phyloP scores from a whole-genome alignment of 1,140 invertebrate species.

The Homalodisca vitripennis region DNA sequence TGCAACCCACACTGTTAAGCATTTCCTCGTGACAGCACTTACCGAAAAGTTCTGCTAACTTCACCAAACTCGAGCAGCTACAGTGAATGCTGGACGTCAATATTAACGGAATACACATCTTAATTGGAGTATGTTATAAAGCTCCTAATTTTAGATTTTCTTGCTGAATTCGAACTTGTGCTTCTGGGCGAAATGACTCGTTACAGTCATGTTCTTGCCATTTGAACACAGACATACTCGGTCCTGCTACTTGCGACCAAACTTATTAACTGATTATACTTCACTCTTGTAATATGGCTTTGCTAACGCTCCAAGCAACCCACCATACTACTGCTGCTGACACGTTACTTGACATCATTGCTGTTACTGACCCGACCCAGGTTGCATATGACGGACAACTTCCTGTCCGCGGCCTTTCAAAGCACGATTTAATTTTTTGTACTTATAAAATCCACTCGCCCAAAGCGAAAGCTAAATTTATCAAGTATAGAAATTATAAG shows the following conservation, averaged over 20 bases:
- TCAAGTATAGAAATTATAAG: slow-evolving; percentile 3
- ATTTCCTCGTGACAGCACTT: too few species aligned
- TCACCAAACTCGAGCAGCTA: too few species aligned
- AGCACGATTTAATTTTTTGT: slow-evolving; percentile 25
- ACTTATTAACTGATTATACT: background rate
- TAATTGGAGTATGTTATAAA: background rate
- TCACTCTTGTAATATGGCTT: background rate
- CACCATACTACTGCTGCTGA: slow-evolving; percentile 22
- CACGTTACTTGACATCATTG: slow-evolving; percentile 14
- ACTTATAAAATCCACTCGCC: background rate
- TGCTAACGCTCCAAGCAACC: slow-evolving; percentile 4
- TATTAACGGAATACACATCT: background rate
- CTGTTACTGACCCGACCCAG: background rate
- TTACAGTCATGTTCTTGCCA: background rate
- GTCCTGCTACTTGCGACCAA: background rate
- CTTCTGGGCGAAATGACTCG: background rate
- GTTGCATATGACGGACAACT: background rate
- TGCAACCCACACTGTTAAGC: too few species aligned
- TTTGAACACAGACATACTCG: background rate
- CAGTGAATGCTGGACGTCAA: too few species aligned
- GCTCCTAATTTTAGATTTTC: background rate
- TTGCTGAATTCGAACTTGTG: background rate
- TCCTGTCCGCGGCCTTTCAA: slow-evolving; percentile 18
- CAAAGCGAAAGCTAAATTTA: background rate
- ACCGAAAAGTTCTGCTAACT: too few species aligned